These are phyloP conservation scores for Scortum barcoo DNA, from an alignment of 2,113 vertebrate species.

Conservation along the genomic window DNA sequence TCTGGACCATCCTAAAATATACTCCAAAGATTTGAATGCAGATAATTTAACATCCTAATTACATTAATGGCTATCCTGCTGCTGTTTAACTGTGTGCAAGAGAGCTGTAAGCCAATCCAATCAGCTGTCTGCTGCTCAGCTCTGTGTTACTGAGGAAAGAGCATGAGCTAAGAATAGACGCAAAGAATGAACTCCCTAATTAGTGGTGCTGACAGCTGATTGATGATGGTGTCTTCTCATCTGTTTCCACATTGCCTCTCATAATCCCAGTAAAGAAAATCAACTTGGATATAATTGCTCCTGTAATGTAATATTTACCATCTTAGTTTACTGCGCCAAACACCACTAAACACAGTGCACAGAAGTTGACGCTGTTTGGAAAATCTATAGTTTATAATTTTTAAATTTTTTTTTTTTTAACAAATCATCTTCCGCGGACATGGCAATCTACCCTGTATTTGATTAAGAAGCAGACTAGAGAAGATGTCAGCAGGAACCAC, in stretches of 20 bases:
- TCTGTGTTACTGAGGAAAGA: slow-evolving; percentile 41
- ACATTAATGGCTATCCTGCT: background rate
- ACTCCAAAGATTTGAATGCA: background rate
- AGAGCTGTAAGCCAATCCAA: background rate
- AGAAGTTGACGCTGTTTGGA: background rate
- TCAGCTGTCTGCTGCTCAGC: slow-evolving; percentile 56
- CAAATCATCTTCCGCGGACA: background rate
- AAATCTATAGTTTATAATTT: background rate
- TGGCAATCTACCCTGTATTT: background rate
- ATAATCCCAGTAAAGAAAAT: slow-evolving; percentile 28
- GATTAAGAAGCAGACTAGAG: no score
- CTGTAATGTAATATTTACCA: background rate
- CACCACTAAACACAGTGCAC: background rate
- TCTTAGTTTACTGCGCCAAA: background rate
- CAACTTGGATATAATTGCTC: background rate
- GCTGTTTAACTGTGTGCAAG: slow-evolving; percentile 8
- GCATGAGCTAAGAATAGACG: slow-evolving; percentile 62
- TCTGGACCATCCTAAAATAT: background rate
- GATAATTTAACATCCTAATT: background rate
- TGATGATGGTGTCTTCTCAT: slow-evolving; percentile 31
- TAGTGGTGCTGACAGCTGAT: slow-evolving; percentile 69
- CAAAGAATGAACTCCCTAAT: slow-evolving; percentile 56
- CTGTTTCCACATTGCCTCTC: slow-evolving; percentile 2
- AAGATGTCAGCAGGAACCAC: no score
- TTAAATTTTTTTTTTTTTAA: background rate